phyloP scores from a whole-genome alignment of 2,888 invertebrate genomes.

The Unio pictorum region DNA sequence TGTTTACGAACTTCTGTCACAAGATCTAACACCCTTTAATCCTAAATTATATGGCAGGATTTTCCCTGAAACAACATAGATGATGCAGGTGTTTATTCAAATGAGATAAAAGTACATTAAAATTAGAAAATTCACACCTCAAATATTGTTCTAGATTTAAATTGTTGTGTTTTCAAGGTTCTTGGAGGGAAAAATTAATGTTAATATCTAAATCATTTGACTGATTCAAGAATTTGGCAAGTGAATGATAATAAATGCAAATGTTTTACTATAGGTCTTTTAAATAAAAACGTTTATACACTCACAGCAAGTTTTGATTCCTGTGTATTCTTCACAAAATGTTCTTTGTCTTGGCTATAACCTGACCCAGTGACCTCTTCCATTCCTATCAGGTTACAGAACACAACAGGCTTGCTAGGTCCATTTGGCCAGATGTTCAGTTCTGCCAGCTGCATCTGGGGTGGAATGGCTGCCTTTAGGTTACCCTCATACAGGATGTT shows the following conservation, averaged over 20 bases:
- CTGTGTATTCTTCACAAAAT: slow-evolving; percentile 32
- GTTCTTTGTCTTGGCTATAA: slow-evolving; percentile 19
- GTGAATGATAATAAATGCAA: neutral
- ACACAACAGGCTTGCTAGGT: slow-evolving; percentile 37
- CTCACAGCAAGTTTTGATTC: slow-evolving; percentile 51
- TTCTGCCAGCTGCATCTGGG: slow-evolving; percentile 41
- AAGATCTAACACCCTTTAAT: too few relatives aligned
- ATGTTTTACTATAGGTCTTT: neutral
- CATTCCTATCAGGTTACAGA: slow-evolving; percentile 49
- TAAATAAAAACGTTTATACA: neutral
- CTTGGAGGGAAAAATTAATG: too few relatives aligned
- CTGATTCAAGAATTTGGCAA: neutral
- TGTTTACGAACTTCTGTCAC: too few relatives aligned
- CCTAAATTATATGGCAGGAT: too few relatives aligned
- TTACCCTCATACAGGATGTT: slow-evolving; percentile 78
- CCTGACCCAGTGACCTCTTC: slow-evolving; percentile 30
- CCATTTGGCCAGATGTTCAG: slow-evolving; percentile 50
- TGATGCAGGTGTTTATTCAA: too few relatives aligned
- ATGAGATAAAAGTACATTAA: too few relatives aligned
- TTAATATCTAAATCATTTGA: too few relatives aligned
- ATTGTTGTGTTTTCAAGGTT: too few relatives aligned
- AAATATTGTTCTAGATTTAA: too few relatives aligned
- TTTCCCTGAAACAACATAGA: too few relatives aligned
- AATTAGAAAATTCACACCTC: too few relatives aligned
- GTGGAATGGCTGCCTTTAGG: slow-evolving; percentile 64